These are phyloP conservation scores for Melanerpes formicivorus DNA, from an alignment of 2,113 vertebrate genomes.

Conservation along the genomic window DNA sequence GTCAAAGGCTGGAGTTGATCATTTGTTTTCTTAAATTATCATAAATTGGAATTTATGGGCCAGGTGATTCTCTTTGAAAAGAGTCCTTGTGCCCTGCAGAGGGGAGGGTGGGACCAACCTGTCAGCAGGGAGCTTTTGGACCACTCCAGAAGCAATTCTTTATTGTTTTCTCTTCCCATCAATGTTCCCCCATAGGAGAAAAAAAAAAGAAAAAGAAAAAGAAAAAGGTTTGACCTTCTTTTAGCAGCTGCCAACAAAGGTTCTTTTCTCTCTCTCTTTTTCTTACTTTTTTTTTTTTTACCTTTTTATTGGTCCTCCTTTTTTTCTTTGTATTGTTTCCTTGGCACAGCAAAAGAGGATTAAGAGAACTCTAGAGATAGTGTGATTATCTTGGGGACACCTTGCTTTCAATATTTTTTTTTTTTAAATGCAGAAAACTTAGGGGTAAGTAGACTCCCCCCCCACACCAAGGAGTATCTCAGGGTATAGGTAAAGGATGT, in stretches of 20 bases:
- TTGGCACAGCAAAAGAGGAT: constrained; percentile 44
- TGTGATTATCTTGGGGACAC: background rate
- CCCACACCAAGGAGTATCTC: background rate
- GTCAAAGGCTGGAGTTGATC: constrained; percentile 42
- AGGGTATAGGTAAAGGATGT: background rate
- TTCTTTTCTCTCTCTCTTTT: constrained; percentile 57
- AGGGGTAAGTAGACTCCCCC: background rate
- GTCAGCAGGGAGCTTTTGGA: constrained; percentile 73
- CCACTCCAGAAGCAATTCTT: constrained; percentile 66
- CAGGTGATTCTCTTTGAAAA: constrained; percentile 77
- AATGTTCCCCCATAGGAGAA: constrained; percentile 38
- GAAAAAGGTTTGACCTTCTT: constrained; percentile 40
- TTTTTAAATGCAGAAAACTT: background rate
- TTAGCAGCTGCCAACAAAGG: constrained; percentile 72
- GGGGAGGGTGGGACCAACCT: constrained; percentile 49
- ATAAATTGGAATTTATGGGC: constrained; percentile 74
- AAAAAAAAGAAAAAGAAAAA: constrained; percentile 27
- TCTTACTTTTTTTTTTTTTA: background rate
- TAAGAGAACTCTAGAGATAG: constrained; percentile 43
- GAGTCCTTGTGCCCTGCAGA: constrained; percentile 72
- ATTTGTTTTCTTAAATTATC: constrained; percentile 80
- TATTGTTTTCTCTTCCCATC: constrained; percentile 29
- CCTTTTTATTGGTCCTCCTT: constrained; percentile 29
- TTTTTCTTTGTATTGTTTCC: constrained; percentile 6
- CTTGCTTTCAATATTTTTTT: background rate